These are phyloP conservation scores for Haemorhous mexicanus DNA, from an alignment of 2,113 vertebrate genomes.

Conservation along the genomic window DNA sequence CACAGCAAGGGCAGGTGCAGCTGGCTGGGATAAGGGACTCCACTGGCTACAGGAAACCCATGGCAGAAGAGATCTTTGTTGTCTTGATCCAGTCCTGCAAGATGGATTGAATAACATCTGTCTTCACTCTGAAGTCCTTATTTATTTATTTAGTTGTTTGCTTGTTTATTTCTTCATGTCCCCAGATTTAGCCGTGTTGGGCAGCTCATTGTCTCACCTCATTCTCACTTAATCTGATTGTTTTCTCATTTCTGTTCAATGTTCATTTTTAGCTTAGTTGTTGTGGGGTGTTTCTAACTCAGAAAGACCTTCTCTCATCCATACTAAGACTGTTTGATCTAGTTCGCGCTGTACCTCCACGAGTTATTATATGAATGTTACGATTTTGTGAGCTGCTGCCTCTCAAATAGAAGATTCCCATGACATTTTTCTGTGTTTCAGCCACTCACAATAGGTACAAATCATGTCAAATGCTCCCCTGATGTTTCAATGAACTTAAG, in stretches of 20 bases:
- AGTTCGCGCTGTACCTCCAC: neutral
- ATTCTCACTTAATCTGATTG: neutral
- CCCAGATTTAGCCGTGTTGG: neutral
- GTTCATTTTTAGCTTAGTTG: neutral
- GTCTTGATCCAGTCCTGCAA: neutral
- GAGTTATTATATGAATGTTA: neutral
- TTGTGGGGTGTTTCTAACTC: neutral
- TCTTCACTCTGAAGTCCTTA: neutral
- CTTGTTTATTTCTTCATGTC: neutral
- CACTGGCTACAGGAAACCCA: neutral
- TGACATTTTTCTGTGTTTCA: neutral
- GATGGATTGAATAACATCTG: neutral
- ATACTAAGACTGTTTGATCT: neutral
- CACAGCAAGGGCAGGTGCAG: rapidly evolving
- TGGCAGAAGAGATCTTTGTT: neutral
- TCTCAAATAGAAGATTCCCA: neutral
- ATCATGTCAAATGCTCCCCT: neutral
- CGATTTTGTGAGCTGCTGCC: neutral
- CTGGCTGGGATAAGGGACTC: neutral
- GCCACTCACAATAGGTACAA: neutral
- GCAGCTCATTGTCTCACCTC: neutral
- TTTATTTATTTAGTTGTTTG: neutral
- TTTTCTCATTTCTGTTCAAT: neutral
- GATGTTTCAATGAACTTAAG: neutral
- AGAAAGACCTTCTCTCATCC: neutral